Evolutionary conservation across 2,113 vertebrate species (phyloP).

Genomic region (Oophaga pumilio): DNA sequence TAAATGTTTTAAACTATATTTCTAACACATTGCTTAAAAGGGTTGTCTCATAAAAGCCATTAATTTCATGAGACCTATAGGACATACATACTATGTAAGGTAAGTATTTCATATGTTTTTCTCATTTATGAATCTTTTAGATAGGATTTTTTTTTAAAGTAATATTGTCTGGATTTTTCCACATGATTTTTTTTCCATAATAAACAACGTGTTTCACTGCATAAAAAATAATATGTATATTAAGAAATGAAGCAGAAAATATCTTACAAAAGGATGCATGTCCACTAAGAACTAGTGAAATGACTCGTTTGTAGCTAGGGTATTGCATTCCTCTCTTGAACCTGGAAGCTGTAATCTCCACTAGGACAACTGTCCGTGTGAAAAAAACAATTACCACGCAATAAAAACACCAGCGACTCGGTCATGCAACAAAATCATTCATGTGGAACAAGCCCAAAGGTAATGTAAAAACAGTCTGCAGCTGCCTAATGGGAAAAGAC

Average conservation of each 20-base stretch:
- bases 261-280: not conserved
- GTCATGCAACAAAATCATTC: constrained; percentile 38
- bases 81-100: too few species aligned
- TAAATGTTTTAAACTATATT: too few species aligned
- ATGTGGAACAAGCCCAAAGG: constrained; percentile 40
- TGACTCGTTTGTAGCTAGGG: not conserved
- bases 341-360: not conserved
- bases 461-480: constrained; percentile 40
- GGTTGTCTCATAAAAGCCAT: too few species aligned
- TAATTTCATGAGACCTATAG: too few species aligned
- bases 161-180: not conserved
- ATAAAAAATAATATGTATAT: not conserved
- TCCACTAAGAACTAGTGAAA: not conserved
- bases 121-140: not conserved
- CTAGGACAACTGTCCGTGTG: not conserved
- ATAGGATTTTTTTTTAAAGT: not conserved
- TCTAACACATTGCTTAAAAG: too few species aligned
- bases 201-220: not conserved
- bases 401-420: constrained; percentile 26
- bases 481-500: constrained; percentile 40
- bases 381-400: constrained; percentile 24
- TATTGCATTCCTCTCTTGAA: constrained; percentile 2
- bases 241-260: not conserved
- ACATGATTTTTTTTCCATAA: too few species aligned
- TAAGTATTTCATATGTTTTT: too few species aligned